Conservation (phyloP, 1,140 invertebrate species). For the Patella vulgata region DNA sequence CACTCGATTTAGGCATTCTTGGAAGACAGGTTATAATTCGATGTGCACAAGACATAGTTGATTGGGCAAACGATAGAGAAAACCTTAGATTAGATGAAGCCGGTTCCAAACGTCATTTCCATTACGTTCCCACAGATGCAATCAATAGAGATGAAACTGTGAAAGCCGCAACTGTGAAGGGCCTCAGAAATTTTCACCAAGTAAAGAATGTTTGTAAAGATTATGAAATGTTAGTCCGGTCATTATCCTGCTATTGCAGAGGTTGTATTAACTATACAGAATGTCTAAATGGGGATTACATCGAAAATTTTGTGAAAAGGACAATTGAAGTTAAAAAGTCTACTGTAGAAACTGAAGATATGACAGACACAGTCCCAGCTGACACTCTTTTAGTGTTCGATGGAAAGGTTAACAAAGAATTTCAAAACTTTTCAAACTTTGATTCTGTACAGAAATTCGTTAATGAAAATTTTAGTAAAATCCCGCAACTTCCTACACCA, state of each 20-base stretch:
- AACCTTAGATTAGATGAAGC: too few species aligned
- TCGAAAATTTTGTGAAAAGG: not conserved
- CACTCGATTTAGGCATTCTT: not conserved
- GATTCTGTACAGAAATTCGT: not conserved
- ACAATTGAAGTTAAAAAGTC: not conserved
- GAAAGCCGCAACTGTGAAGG: not conserved
- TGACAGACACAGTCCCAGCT: not conserved
- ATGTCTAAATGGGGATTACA: not conserved
- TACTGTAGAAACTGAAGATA: not conserved
- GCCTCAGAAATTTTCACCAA: not conserved
- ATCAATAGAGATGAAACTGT: not conserved
- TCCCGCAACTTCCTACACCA: too few species aligned
- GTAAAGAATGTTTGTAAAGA: not conserved
- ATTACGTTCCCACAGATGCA: not conserved
- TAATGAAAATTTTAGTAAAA: too few species aligned
- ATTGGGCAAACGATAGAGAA: not conserved
- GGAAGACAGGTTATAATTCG: not conserved
- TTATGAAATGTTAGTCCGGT: not conserved
- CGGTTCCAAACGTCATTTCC: conserved; percentile 1
- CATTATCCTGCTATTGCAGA: conserved; percentile 1
- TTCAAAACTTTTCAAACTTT: not conserved
- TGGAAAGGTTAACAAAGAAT: not conserved
- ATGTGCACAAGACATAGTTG: not conserved
- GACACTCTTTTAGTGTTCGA: too few species aligned
- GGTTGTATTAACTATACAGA: not conserved